Evolutionary conservation across 2,888 invertebrate genomes (phyloP).

Genomic region (Chymomyza amoena): DNA sequence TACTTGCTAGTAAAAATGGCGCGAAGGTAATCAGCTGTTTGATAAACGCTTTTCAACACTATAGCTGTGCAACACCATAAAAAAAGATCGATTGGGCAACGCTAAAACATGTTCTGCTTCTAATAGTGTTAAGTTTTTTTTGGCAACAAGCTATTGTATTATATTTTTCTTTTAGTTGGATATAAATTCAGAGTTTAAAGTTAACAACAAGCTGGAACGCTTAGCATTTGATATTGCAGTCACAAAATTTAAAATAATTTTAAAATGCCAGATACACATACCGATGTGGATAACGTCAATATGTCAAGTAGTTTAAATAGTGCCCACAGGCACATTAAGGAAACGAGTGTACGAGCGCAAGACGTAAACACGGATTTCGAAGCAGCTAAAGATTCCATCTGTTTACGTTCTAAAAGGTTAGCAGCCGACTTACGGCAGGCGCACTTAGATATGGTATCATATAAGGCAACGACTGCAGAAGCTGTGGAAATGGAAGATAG

Average conservation of each 20-base stretch:
- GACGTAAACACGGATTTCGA: background rate
- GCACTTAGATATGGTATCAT: conserved; percentile 31
- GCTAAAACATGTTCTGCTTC: background rate
- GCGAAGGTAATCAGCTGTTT: conserved; percentile 22
- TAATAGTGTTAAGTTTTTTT: background rate
- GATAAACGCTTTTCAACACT: background rate
- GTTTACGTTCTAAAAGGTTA: conserved; percentile 43
- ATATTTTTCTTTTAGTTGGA: background rate
- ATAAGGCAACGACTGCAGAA: background rate
- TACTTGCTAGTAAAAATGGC: conserved; percentile 30
- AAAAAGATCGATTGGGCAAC: background rate
- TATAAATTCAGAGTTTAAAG: background rate
- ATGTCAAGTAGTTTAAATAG: background rate
- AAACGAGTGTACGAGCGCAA: background rate
- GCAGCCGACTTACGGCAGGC: conserved; percentile 42
- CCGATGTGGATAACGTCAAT: conserved; percentile 22
- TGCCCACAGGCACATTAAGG: background rate
- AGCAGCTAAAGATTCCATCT: conserved; percentile 28
- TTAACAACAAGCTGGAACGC: background rate
- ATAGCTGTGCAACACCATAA: background rate
- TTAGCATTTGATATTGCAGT: conserved; percentile 14
- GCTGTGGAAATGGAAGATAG: background rate
- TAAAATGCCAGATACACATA: conserved; percentile 52
- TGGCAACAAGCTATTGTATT: background rate
- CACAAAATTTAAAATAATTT: background rate